Evolutionary conservation across 2,797 vertebrate genomes (phyloP).

Genomic region (Melanogrammus aeglefinus): DNA sequence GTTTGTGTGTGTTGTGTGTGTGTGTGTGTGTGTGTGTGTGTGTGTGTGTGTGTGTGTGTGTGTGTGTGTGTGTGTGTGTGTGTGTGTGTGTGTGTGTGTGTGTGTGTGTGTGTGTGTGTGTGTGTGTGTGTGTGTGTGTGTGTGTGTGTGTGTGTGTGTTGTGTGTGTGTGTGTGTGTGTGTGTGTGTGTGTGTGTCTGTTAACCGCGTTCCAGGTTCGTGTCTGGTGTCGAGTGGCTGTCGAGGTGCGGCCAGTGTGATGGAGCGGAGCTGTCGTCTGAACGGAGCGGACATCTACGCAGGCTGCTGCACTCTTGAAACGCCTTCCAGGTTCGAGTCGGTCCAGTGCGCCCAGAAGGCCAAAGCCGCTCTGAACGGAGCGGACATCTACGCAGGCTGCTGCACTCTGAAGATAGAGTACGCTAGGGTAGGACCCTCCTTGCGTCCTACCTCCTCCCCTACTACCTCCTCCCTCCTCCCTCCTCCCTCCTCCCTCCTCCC

Average conservation of each 20-base stretch:
- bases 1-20: slow-evolving; percentile 16
- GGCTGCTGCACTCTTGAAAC: too few species aligned
- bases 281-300: too few species aligned
- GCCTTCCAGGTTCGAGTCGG: slow-evolving; percentile 82
- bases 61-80: slow-evolving; percentile 4
- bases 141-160: slow-evolving; percentile 58
- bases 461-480: not conserved
- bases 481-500: too few species aligned
- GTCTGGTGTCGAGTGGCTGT: too few species aligned
- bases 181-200: slow-evolving; percentile 14
- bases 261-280: too few species aligned
- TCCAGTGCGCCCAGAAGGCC: slow-evolving; percentile 93
- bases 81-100: not conserved
- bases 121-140: not conserved
- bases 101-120: slow-evolving; percentile 12
- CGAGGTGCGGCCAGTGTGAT: too few species aligned
- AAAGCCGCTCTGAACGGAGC: slow-evolving; percentile 96
- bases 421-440: slow-evolving; percentile 83
- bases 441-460: too few species aligned
- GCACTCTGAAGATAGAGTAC: slow-evolving; percentile 98
- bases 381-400: slow-evolving; percentile 97
- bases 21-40: slow-evolving; percentile 8
- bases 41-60: slow-evolving; percentile 16
- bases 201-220: slow-evolving; percentile 82
- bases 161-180: slow-evolving; percentile 1